Evolutionary conservation across 2,888 invertebrate species (phyloP).

Genomic region (Macropis europaea): DNA sequence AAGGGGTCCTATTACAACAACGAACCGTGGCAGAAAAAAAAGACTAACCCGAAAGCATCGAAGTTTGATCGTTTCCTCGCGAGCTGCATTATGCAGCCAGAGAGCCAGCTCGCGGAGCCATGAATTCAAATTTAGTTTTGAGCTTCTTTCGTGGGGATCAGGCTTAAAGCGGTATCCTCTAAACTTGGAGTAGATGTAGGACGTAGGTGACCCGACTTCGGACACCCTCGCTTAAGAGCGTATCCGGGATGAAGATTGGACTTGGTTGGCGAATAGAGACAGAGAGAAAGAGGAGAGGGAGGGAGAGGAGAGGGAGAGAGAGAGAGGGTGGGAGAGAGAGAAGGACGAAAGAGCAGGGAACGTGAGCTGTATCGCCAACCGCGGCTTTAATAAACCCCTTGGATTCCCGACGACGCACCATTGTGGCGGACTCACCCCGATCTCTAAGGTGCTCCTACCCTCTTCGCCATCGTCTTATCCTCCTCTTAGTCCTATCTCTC

Average conservation of each 20-base stretch:
- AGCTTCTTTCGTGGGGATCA: slow-evolving; percentile 35
- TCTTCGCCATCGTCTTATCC: slow-evolving; percentile 46
- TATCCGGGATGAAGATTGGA: slow-evolving; percentile 40
- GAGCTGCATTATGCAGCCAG: slow-evolving; percentile 17
- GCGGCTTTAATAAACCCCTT: slow-evolving; percentile 78
- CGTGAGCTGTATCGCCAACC: slow-evolving; percentile 79
- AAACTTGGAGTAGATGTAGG: slow-evolving; percentile 49
- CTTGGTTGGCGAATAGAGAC: slow-evolving; percentile 15
- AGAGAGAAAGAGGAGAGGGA: not conserved
- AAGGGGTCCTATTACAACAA: slow-evolving; percentile 26
- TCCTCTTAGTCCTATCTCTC: slow-evolving; percentile 57
- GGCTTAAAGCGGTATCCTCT: slow-evolving; percentile 46
- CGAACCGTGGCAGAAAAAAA: slow-evolving; percentile 20
- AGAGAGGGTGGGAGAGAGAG: slow-evolving; percentile 11
- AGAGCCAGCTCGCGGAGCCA: not conserved
- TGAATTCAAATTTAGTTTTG: slow-evolving; percentile 44
- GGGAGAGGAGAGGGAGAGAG: not conserved
- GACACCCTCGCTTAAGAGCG: slow-evolving; percentile 47
- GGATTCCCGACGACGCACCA: slow-evolving; percentile 76
- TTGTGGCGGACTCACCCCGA: slow-evolving; percentile 74
- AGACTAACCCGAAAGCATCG: not conserved
- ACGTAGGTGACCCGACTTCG: slow-evolving; percentile 56
- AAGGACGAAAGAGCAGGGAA: slow-evolving; percentile 64
- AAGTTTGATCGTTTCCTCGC: slow-evolving; percentile 23
- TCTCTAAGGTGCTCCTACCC: slow-evolving; percentile 63